Conservation (phyloP, 2,113 vertebrate genomes). For the Boulengeromyrus knoepffleri region DNA sequence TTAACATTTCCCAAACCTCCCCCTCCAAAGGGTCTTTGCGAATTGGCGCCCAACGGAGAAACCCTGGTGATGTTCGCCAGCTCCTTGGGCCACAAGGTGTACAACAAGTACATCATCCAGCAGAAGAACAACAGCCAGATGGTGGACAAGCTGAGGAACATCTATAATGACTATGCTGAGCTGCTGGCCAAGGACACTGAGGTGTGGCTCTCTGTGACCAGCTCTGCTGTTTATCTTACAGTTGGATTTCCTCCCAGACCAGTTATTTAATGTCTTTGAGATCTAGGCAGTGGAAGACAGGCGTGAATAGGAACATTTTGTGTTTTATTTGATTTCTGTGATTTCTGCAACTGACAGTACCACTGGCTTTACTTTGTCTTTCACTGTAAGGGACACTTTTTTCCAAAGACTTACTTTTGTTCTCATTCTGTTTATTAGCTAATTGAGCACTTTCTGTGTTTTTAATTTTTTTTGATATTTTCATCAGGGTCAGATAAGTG, state of each 20-base stretch:
- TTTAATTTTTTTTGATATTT: neutral
- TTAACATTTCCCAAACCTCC: slow-evolving; percentile 10
- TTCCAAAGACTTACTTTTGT: neutral
- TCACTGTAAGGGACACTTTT: neutral
- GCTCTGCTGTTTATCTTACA: neutral
- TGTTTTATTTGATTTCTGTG: neutral
- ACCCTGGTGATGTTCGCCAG: slow-evolving; percentile 63
- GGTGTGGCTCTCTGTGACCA: slow-evolving; percentile 50
- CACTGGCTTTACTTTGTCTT: neutral
- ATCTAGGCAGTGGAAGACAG: neutral
- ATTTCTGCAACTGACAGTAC: neutral
- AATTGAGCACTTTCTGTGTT: neutral
- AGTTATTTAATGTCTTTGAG: neutral
- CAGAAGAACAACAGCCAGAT: slow-evolving; percentile 55
- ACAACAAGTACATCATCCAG: slow-evolving; percentile 58
- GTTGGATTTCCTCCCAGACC: slow-evolving; percentile 3
- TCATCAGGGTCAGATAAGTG: neutral
- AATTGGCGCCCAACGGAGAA: slow-evolving; percentile 71
- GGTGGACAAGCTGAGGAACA: slow-evolving; percentile 54
- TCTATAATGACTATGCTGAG: slow-evolving; percentile 65
- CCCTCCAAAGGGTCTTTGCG: slow-evolving; percentile 58
- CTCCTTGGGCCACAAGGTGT: slow-evolving; percentile 64
- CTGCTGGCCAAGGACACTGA: slow-evolving; percentile 72
- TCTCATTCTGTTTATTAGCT: neutral
- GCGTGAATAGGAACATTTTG: neutral